Evolutionary conservation across 2,113 vertebrate species (phyloP), one percentile per base, ranked within the genome.

Genomic region (Vulpes lagopus): DNA sequence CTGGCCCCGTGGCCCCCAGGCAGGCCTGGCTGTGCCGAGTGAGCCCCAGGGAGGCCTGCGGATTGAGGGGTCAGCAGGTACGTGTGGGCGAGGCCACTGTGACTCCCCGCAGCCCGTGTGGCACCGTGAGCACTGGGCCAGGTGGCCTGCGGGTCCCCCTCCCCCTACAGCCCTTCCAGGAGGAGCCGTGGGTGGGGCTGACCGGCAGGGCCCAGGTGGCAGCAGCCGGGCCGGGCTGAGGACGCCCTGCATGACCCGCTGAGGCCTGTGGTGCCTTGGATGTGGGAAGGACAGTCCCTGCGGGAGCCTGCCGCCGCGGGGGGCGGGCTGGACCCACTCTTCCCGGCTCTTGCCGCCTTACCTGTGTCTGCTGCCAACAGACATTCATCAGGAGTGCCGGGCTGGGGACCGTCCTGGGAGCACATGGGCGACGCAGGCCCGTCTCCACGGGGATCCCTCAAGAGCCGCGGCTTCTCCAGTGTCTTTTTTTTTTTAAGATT

Each of bases 21-120:
- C 11, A 69, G 53, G 12, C 62, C 51, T 19, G 60, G 51, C 80
- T 23, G 15, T 27, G 23, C n/a, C 59, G 57, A 12, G 38, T 4
- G 23, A 25, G 49, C 10, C 10, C 9, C 43, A 43, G 43, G 11
- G 65, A 8, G 38, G 76, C 76, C 16, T n/a, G 22, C 2, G 59
- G n/a, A 51, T 8, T 17, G 35, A 17, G 3, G 38, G 35, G 38
- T 43, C 51, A 35, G 4, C 0, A 14, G 20, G 73, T 11, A 2
- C 0, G 1, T 1, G 4, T n/a, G 27, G 19, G 23, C 2, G 3
- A 71, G 32, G 14, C 55, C n/a, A 7, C 22, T 3, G n/a, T 11
- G 60, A 43, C 25, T 32, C 53, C 59, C 8, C 30, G 0, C 1
- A 27, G 74, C 32, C 10, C 9, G 49, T 8, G 73, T 27, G 14